phyloP scores from a whole-genome alignment of 2,113 vertebrate genomes.

The Pantherophis guttatus region DNA sequence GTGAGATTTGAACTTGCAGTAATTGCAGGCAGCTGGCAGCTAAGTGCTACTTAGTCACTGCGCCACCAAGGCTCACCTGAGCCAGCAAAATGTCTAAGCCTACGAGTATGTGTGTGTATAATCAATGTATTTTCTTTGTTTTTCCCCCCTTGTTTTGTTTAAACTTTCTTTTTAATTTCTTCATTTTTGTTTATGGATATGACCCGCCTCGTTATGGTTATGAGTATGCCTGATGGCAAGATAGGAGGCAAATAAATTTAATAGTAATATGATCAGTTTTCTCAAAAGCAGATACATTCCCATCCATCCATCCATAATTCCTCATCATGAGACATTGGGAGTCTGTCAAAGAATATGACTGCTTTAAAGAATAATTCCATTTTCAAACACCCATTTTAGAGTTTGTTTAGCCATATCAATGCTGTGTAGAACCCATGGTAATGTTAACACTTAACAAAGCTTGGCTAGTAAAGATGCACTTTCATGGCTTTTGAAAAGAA shows the following conservation, averaged over 20 bases:
- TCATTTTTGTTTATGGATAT: too few species aligned
- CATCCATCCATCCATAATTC: background rate
- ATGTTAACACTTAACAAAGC: background rate
- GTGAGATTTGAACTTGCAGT: too few species aligned
- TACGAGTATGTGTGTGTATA: background rate
- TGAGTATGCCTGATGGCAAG: too few species aligned
- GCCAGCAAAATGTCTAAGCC: background rate
- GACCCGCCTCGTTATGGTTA: too few species aligned
- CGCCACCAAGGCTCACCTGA: background rate
- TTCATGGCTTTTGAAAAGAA: background rate
- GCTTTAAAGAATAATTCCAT: background rate
- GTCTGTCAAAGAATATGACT: background rate
- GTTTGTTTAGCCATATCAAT: background rate
- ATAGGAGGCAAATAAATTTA: too few species aligned
- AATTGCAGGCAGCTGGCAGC: too few species aligned
- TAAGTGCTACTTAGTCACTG: too few species aligned
- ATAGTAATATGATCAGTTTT: too few species aligned
- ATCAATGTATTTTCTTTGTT: too few species aligned
- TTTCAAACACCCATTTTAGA: background rate
- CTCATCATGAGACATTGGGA: background rate
- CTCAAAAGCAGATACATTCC: background rate
- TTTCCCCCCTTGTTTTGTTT: too few species aligned
- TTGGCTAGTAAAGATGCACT: background rate
- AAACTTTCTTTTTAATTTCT: too few species aligned
- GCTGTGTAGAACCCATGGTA: background rate